Conservation (phyloP, 2,113 vertebrate genomes). For the Sardina pilchardus region DNA sequence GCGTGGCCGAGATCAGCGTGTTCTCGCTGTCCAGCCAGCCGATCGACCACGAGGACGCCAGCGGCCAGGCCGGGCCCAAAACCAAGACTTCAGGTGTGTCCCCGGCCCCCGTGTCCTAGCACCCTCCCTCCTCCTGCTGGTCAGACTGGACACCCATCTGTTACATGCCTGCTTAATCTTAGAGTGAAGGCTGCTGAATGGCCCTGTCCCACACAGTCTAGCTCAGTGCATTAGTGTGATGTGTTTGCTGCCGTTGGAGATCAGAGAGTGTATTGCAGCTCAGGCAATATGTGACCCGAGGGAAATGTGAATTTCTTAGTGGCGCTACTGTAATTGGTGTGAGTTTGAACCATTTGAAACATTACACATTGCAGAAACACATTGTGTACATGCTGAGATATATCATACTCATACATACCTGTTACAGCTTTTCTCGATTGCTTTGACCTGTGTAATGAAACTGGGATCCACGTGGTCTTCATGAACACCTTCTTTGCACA, state of each 20-base stretch:
- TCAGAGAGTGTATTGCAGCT: background rate
- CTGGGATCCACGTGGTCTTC: too few species aligned
- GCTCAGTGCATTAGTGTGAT: too few species aligned
- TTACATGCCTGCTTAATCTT: background rate
- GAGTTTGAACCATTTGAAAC: background rate
- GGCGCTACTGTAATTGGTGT: too few species aligned
- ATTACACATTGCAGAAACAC: background rate
- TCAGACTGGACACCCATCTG: background rate
- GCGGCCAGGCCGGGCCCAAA: conserved; percentile 66
- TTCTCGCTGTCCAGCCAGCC: conserved; percentile 78
- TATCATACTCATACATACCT: too few species aligned
- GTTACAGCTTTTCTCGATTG: too few species aligned
- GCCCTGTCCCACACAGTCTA: background rate
- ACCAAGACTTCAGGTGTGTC: conserved; percentile 71
- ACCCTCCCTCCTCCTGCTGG: background rate
- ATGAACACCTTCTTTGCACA: too few species aligned
- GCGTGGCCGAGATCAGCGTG: conserved; percentile 78
- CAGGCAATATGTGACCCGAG: background rate
- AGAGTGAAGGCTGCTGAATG: background rate
- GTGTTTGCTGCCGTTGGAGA: background rate
- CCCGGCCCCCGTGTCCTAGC: background rate
- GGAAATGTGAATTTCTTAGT: too few species aligned
- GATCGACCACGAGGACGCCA: conserved; percentile 77
- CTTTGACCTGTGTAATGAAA: too few species aligned
- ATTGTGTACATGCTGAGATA: background rate